Base-by-base conservation (phyloP, 2,797 vertebrate species). In the Xenopus petersii region DNA sequence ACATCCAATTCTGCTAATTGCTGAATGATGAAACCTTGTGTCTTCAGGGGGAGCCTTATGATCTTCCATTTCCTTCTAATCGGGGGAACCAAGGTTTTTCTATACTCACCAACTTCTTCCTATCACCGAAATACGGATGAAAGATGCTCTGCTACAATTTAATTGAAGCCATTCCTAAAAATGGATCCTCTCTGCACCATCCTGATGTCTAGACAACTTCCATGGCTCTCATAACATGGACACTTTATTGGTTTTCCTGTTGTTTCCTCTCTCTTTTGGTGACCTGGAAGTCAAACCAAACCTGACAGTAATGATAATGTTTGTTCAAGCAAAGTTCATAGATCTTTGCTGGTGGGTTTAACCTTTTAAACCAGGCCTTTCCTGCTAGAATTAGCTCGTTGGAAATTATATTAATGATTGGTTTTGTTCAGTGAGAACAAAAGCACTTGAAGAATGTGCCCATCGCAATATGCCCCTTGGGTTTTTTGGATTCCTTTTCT, bases 161-260 rank as follows among this genome's bases (percentile, higher is more conserved):
- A 60, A 64, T 60, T 42, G 49, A 55, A 46, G 26, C 12, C 12
- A 24, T 33, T n/a, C 65, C 65, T 58, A 69, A 69, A 30, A 56
- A 58, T n/a, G 73, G 73, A 61, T 30, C 59, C n/a, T 33, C 36
- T 24, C 48, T 17, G 0, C 46, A n/a, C 69, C 63, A 48, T 72
- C 58, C n/a, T 12, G 15, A 21, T 16, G 70, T 73, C 65, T 77
- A 73, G 70, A 77, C 64, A 49, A 16, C 54, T 56, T 77, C 75
- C 70, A 68, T 49, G n/a, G 8, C 17, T 62, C 58, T 24, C 11
- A 13, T 24, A 48, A n/a, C 16, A 68, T 42, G 47, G 56, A 64
- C 26, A 55, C 42, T 42, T 47, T 46, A 67, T 66, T 60, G 55
- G 55, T 33, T 33, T 15, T 58, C 16, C 21, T 68, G 8, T 36